Base-by-base conservation (phyloP, 2,113 vertebrate species). In the Lynx canadensis region DNA sequence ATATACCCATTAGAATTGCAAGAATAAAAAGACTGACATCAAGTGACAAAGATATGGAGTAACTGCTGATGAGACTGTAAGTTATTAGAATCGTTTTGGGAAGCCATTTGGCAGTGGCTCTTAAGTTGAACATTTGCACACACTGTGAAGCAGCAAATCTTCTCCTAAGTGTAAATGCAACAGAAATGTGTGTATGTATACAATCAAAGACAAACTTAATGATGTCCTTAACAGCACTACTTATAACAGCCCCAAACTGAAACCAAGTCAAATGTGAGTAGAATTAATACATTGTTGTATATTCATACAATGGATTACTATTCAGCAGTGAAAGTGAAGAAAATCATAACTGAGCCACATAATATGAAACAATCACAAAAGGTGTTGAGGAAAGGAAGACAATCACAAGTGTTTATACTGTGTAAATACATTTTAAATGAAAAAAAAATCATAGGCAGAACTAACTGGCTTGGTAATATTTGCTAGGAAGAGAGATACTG, bases 11-110 rank as follows among this genome's bases (percentile, higher is more conserved):
- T 90, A 21, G 13, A 50, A 82, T 9, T 60, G 29, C 45, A 91
- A 65, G 85, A 93, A 68, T 29, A 18, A 78, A 78, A 81, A 69
- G 60, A 86, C 91, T 86, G 79, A 94, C 21, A 66, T n/a, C n/a
- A 82, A 91, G 87, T 78, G 71, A 82, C 71, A 82, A 57, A 23
- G 33, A n/a, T 93, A 5, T 18, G 74, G 74, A 76, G 27, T 41
- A 76, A 48, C 13, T 63, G 36, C 65, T 85, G 60, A 3, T 81
- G 27, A 55, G 5, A 83, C 23, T 23, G 27, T 80, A 66, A 69
- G 48, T 69, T n/a, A 91, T 66, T 29, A 66, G 27, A 78, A 48
- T 33, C 8, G 41, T 87, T 89, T 66, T 92, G 48, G 74, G 41
- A 94, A 88, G 63, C 50, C 63, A n/a, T 50, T 88, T 81, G 57